Conservation (phyloP, 2,888 invertebrate species). For the Andrena minutula region DNA sequence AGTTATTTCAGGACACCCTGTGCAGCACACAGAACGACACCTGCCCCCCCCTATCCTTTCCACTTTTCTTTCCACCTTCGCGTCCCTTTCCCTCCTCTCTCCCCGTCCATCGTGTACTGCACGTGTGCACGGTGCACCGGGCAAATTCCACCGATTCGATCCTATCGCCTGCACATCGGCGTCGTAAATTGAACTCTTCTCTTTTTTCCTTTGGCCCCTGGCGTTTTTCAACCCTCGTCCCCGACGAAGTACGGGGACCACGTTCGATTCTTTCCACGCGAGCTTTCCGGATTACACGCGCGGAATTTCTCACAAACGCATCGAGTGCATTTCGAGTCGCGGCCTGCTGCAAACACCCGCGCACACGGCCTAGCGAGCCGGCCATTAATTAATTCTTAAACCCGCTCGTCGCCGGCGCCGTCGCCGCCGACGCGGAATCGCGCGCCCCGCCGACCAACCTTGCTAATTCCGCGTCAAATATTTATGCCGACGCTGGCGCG, state of each 20-base stretch:
- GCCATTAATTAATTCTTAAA: constrained; percentile 52
- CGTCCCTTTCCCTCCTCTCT: neutral
- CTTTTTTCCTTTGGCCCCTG: neutral
- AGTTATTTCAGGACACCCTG: neutral
- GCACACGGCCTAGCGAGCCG: neutral
- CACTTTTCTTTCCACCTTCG: constrained; percentile 11
- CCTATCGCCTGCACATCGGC: constrained; percentile 57
- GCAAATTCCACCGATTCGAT: constrained; percentile 57
- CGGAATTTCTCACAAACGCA: constrained; percentile 29
- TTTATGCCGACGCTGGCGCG: neutral
- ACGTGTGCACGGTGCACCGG: constrained; percentile 46
- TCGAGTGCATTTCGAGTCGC: constrained; percentile 38
- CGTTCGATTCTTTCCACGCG: constrained; percentile 44
- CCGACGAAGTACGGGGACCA: neutral
- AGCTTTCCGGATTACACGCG: constrained; percentile 50
- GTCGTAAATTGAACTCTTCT: constrained; percentile 66
- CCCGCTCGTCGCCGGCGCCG: constrained; percentile 22
- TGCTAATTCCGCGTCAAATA: neutral
- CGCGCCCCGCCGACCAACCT: neutral
- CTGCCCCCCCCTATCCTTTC: constrained; percentile 6
- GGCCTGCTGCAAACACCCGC: neutral
- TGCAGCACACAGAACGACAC: constrained; percentile 3
- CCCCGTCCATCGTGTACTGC: constrained; percentile 13
- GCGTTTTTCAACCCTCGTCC: neutral
- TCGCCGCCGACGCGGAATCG: neutral